phyloP scores from a whole-genome alignment of 2,888 invertebrate species.

The Listrodromus nycthemerus region DNA sequence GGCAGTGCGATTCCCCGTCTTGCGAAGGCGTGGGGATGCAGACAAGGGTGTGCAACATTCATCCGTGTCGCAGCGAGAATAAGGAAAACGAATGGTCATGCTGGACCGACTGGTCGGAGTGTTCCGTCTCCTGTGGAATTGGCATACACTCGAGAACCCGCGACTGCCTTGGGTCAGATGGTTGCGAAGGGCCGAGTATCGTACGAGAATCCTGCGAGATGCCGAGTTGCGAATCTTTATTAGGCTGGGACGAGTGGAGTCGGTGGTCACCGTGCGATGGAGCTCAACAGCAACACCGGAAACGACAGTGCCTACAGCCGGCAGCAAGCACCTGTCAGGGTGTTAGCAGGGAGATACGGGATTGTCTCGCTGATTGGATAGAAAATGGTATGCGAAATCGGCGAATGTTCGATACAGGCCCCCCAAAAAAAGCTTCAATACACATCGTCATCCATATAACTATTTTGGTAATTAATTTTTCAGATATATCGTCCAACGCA shows the following conservation, averaged over 20 bases:
- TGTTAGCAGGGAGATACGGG: constrained; percentile 88
- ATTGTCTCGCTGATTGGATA: constrained; percentile 85
- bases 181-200: constrained; percentile 88
- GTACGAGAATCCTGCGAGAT: constrained; percentile 90
- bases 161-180: constrained; percentile 86
- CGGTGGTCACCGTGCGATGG: constrained; percentile 89
- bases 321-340: constrained; percentile 89
- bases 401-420: background rate
- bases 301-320: constrained; percentile 88
- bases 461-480: constrained; percentile 5
- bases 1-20: constrained; percentile 85
- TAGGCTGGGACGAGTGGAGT: constrained; percentile 92
- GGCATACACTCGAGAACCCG: constrained; percentile 90
- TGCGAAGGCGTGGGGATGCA: constrained; percentile 87
- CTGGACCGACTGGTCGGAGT: constrained; percentile 94
- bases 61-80: constrained; percentile 86
- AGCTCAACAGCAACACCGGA: constrained; percentile 89
- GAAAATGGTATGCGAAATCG: constrained; percentile 78
- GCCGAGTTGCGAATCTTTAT: constrained; percentile 89
- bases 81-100: constrained; percentile 91
- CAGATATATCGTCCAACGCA: constrained; percentile 74
- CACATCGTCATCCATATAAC: background rate
- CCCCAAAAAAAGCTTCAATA: background rate
- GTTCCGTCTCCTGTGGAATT: constrained; percentile 90
- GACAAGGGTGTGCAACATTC: constrained; percentile 90